Conservation (phyloP, 2,797 vertebrate genomes). For the Coranthus polyacanthus region DNA sequence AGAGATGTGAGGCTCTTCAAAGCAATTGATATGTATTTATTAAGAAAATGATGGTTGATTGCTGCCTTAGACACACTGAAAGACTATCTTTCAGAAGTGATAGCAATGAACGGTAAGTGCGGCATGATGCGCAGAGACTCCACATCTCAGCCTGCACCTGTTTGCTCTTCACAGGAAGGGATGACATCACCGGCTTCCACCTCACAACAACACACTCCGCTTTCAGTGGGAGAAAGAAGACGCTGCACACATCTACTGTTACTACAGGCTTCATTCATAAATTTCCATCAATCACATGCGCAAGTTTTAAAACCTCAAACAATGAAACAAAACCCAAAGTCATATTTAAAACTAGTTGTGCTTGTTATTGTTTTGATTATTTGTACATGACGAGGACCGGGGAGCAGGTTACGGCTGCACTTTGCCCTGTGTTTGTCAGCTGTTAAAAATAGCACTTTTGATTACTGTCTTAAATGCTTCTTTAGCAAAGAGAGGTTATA, state of each 20-base stretch:
- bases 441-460: constrained; percentile 2
- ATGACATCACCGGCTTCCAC: constrained; percentile 45
- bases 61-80: constrained; percentile 9
- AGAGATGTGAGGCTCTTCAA: background rate
- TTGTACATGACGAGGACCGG: no score
- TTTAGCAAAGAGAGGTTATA: background rate
- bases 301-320: background rate
- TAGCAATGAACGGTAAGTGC: constrained; percentile 16
- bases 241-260: constrained; percentile 12
- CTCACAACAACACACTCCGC: constrained; percentile 20
- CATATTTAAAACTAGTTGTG: background rate
- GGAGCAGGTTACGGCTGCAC: background rate
- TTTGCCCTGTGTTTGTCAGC: background rate
- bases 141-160: constrained; percentile 44
- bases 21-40: constrained; percentile 4
- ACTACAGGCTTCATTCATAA: constrained; percentile 58
- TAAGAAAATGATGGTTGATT: constrained; percentile 11
- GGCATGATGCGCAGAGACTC: constrained; percentile 1
- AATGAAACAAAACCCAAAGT: background rate
- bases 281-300: constrained; percentile 9
- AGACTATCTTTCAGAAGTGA: constrained; percentile 21
- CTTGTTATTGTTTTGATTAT: background rate
- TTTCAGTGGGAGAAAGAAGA: constrained; percentile 24
- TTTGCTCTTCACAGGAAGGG: constrained; percentile 43
- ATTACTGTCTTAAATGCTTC: background rate